Percentiles rank a stretch among this genome's conserved stretches.
Conservation (phyloP, 2,113 vertebrate genomes). For the Balaeniceps rex region DNA sequence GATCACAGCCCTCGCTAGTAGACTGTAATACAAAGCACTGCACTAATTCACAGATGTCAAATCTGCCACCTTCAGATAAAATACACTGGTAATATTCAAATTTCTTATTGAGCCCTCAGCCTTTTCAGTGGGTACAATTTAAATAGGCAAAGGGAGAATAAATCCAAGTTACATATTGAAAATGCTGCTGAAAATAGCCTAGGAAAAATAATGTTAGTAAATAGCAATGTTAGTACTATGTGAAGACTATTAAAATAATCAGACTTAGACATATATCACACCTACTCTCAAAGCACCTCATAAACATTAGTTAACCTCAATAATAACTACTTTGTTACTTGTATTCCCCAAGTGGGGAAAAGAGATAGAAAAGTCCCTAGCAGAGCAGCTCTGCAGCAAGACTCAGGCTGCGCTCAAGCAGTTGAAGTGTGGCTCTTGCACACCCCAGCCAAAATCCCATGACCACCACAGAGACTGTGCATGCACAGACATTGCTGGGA, state of each 20-base stretch:
- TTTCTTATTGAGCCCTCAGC: neutral
- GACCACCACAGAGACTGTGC: neutral
- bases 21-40: neutral
- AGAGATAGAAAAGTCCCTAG: neutral
- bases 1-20: neutral
- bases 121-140: neutral
- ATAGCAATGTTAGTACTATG: neutral
- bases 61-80: neutral
- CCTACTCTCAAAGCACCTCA: neutral
- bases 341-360: neutral
- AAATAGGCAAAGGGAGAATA: neutral
- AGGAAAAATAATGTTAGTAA: neutral
- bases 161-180: neutral
- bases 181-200: neutral
- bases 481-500: neutral
- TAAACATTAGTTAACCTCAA: neutral
- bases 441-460: neutral
- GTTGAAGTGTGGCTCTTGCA: neutral
- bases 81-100: neutral
- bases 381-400: neutral
- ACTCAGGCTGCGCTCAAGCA: neutral
- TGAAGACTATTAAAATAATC: neutral
- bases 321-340: neutral
- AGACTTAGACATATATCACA: neutral
- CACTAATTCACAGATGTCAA: neutral